Conservation (phyloP, 2,797 vertebrate species). For the Channa striata region DNA sequence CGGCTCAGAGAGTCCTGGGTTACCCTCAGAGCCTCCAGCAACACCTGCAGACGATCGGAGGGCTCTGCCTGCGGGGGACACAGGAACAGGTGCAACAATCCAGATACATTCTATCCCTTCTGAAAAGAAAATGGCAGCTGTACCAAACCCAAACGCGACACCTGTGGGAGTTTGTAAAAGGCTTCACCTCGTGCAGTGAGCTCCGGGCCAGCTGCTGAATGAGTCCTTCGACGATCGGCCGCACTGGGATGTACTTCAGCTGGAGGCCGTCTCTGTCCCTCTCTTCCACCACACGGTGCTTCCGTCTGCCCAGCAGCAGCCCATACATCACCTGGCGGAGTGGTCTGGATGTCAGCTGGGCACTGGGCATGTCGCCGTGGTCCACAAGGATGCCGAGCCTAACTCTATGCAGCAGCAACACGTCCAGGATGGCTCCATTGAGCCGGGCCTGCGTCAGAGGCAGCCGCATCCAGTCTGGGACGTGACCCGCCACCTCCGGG, state of each 20-base stretch:
- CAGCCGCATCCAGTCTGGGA: conserved; percentile 48
- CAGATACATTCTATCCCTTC: too few species aligned
- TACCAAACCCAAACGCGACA: too few species aligned
- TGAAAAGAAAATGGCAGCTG: too few species aligned
- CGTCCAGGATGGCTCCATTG: not conserved
- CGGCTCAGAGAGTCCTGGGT: conserved; percentile 51
- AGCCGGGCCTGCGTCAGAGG: conserved; percentile 31
- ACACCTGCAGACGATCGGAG: conserved; percentile 66
- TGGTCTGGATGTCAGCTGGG: conserved; percentile 33
- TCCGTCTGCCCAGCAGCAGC: conserved; percentile 44
- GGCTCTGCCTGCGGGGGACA: conserved; percentile 68
- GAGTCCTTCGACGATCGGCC: not conserved
- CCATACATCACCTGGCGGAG: conserved; percentile 61
- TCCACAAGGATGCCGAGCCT: not conserved
- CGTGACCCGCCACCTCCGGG: conserved; percentile 23
- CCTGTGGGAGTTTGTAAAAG: too few species aligned
- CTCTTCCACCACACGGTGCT: conserved; percentile 10
- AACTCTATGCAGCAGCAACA: conserved; percentile 28
- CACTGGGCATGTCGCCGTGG: not conserved
- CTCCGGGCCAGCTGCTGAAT: not conserved
- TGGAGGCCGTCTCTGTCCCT: conserved; percentile 3
- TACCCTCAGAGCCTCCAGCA: conserved; percentile 84
- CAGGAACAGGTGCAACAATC: not conserved
- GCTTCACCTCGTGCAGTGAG: conserved; percentile 38
- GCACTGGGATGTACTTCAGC: not conserved